Percentiles rank a stretch among this genome's conserved stretches.
These are phyloP conservation scores for Hydrozoanthus gracilis DNA, from an alignment of 92 coral and sea anemone species.

Conservation along the genomic window DNA sequence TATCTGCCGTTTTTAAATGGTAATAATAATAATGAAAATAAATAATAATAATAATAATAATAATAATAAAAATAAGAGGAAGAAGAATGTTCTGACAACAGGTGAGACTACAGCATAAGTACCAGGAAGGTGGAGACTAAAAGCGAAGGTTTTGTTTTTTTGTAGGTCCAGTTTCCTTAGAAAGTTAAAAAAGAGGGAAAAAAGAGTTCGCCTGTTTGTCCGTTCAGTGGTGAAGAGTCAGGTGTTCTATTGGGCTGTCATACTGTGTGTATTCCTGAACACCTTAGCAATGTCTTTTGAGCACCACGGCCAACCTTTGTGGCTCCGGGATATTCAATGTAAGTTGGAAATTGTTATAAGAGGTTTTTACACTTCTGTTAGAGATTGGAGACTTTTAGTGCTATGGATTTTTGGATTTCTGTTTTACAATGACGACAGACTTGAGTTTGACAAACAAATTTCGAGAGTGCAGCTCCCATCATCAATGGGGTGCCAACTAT, in stretches of 20 bases:
- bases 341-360: slow-evolving; percentile 8
- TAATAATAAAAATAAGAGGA: too few relatives aligned
- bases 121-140: too few relatives aligned
- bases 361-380: not conserved
- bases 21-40: too few relatives aligned
- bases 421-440: too few relatives aligned
- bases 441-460: too few relatives aligned
- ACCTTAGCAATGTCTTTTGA: slow-evolving; percentile 88
- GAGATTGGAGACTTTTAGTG: not conserved
- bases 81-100: too few relatives aligned
- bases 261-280: slow-evolving; percentile 94
- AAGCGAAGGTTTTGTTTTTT: not conserved
- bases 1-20: too few relatives aligned
- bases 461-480: too few relatives aligned
- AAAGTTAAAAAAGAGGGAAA: slow-evolving; percentile 84
- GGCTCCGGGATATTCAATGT: slow-evolving; percentile 83
- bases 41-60: too few relatives aligned
- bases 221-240: slow-evolving; percentile 88
- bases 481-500: too few relatives aligned
- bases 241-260: slow-evolving; percentile 94
- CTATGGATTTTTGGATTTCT: too few relatives aligned
- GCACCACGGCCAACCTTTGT: slow-evolving; percentile 83
- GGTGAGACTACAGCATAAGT: too few relatives aligned
- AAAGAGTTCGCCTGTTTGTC: slow-evolving; percentile 67
- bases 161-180: slow-evolving; percentile 63